Conservation (phyloP, 2,797 vertebrate genomes). For the Tinamus major region DNA sequence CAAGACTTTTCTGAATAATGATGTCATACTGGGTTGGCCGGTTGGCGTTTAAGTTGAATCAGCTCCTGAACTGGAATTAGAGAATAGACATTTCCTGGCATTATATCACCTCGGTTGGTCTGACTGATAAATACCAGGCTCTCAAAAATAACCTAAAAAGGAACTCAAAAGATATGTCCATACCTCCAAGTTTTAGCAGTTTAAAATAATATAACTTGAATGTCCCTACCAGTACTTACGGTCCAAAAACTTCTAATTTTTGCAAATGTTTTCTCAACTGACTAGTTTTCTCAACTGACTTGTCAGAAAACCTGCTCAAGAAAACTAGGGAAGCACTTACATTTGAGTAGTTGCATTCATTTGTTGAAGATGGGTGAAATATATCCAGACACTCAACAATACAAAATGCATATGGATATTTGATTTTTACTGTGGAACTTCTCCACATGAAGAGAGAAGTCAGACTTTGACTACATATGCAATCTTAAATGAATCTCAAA, state of each 20-base stretch:
- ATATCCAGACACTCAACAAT: background rate
- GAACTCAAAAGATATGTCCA: background rate
- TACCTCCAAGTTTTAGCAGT: background rate
- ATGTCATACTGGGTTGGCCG: background rate
- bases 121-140: background rate
- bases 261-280: background rate
- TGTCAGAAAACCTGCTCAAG: background rate
- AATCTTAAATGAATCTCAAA: background rate
- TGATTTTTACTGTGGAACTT: background rate
- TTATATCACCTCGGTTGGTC: background rate
- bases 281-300: background rate
- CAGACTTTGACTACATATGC: background rate
- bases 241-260: background rate
- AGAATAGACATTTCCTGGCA: background rate
- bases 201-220: background rate
- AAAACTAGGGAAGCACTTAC: background rate
- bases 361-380: background rate
- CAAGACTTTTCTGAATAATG: background rate
- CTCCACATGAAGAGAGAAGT: background rate
- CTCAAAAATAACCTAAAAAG: background rate
- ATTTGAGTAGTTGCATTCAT: background rate
- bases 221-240: background rate
- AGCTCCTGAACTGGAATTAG: background rate
- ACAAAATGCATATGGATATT: background rate
- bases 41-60: background rate